Conservation (phyloP, 2,113 vertebrate genomes). For the Romanogobio albipinnatus region DNA sequence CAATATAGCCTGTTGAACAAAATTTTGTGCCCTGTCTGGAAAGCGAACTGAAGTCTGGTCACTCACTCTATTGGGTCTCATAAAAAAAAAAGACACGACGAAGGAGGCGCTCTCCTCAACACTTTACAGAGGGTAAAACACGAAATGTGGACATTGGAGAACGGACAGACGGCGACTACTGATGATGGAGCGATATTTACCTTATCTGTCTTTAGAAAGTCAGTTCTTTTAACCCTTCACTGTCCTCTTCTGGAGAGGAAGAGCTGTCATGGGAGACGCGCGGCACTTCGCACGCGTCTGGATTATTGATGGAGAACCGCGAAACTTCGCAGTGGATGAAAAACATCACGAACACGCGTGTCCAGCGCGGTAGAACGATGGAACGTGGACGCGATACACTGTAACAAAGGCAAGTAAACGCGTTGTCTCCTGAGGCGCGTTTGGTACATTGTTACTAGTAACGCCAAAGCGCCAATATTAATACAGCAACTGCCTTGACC, state of each 20-base stretch:
- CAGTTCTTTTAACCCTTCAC: not conserved
- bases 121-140: not conserved
- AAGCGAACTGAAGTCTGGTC: not conserved
- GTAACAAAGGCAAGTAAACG: conserved; percentile 59
- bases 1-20: not conserved
- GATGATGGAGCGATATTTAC: not conserved
- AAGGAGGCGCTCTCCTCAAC: conserved; percentile 38
- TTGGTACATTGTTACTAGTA: not conserved
- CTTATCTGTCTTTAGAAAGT: not conserved
- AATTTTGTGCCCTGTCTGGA: not conserved
- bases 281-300: conserved; percentile 12
- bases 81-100: not conserved
- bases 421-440: not conserved
- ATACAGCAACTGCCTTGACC: conserved; percentile 35
- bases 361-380: conserved; percentile 22
- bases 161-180: not conserved
- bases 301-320: conserved; percentile 39
- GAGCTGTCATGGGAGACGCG: conserved; percentile 17
- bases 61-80: not conserved
- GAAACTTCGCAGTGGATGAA: conserved; percentile 40
- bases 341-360: not conserved
- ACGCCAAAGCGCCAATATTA: not conserved
- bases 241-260: conserved; percentile 1
- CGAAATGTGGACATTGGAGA: conserved; percentile 1
- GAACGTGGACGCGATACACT: conserved; percentile 19